Evolutionary conservation across 2,797 vertebrate species (phyloP), one percentile per base, ranked within the genome.

Genomic region (Ctenosaura bakeri): DNA sequence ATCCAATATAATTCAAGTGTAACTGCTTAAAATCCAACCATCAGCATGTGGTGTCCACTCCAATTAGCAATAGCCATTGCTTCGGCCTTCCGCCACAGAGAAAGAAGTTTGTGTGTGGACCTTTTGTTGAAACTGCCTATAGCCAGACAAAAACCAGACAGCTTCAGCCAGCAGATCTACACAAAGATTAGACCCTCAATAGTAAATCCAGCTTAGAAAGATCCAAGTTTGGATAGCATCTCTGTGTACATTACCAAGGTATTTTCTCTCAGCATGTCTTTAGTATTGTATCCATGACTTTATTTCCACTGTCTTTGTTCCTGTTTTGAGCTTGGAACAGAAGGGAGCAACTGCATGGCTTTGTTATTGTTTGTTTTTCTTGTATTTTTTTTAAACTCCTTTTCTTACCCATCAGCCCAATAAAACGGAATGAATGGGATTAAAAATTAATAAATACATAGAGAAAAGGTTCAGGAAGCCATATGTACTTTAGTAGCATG

Each of bases 121-220:
- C 96, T 96, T 98, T 98, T 98, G 97, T 98, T 97, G 96, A 93
- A 97, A 94, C 89, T 92, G 92, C 94, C 90, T 87, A 96, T 97
- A 97, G 92, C 96, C 97, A 98, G 97, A 98, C 97, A 98, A 97
- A 91, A 79, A 92, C 96, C 97, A 98, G 98, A 98, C 96, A 97
- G 96, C 86, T 95, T 97, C 97, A 97, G 96, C 95, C 96, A 96
- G 94, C 95, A 97, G 96, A 97, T 98, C 97, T 97, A 93, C 90
- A 96, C 95, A 97, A 97, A 98, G 97, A 96, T 98, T 98, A 97
- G 87, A 71, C 73, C 89, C 95, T 98, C 97, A 98, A 96, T 97
- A 95, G 97, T 93, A 94, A 96, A 97, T 96, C 96, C 94, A 96
- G 95, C 94, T 95, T 95, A 96, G 97, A 97, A 95, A 95, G 91